Evolutionary conservation across 2,888 invertebrate genomes (phyloP).

Genomic region (Limnephilus rhombicus): DNA sequence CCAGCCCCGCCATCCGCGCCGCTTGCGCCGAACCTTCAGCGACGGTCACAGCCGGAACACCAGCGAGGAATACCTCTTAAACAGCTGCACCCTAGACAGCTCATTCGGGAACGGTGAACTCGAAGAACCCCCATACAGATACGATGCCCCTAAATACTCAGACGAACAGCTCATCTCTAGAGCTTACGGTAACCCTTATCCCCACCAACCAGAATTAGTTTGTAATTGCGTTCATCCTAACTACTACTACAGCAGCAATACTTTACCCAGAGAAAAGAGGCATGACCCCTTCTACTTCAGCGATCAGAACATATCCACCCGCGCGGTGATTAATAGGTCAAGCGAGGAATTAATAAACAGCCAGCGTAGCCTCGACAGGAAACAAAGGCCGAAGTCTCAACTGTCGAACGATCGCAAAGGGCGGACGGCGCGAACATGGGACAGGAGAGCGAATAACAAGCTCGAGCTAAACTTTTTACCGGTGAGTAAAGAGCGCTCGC

Average conservation of each 20-base stretch:
- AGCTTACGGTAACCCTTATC: constrained; percentile 58
- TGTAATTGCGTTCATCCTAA: constrained; percentile 63
- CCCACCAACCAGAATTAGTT: constrained; percentile 60
- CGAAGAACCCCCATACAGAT: constrained; percentile 44
- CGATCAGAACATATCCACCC: constrained; percentile 64
- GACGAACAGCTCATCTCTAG: constrained; percentile 56
- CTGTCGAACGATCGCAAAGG: constrained; percentile 55
- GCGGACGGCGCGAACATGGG: constrained; percentile 46
- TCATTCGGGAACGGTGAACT: constrained; percentile 60
- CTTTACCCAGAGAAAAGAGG: constrained; percentile 62
- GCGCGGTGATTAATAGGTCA: constrained; percentile 58
- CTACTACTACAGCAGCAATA: constrained; percentile 61
- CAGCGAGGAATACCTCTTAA: constrained; percentile 65
- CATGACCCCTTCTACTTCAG: constrained; percentile 62
- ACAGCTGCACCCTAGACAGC: constrained; percentile 62
- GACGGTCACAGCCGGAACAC: constrained; percentile 62
- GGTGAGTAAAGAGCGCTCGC: constrained; percentile 62
- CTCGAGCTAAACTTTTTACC: constrained; percentile 63
- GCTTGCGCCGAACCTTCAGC: constrained; percentile 64
- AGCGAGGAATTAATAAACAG: constrained; percentile 64
- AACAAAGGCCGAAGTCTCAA: constrained; percentile 58
- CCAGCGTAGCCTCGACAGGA: constrained; percentile 64
- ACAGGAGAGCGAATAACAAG: constrained; percentile 54
- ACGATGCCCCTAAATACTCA: constrained; percentile 56
- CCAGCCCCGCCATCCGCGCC: constrained; percentile 54